Base-by-base conservation (phyloP, 1,140 invertebrate genomes). In the Drusus annulatus region DNA sequence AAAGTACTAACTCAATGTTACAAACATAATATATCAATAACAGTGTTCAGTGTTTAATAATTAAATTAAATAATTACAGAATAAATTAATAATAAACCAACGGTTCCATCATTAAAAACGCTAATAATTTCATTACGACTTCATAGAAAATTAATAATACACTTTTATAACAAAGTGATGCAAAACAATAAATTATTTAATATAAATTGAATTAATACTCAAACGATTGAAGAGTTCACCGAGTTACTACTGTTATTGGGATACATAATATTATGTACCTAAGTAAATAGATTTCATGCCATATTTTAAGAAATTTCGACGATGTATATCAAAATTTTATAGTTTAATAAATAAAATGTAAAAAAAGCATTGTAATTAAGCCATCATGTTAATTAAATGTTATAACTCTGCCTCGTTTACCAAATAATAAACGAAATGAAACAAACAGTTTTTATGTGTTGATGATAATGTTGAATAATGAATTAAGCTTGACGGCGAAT, bases 311-410 rank as follows among this genome's bases (percentile, higher is more conserved):
- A 62, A 17, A 65, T 81, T 71, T 78, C 21, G 80, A 75, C 54
- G 65, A 62, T 81, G 65, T 81, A 78, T 78, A 78, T 81, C 80
- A 81, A 81, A 81, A 81, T 81, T 81, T 78, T 81, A 81, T 81
- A 81, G 75, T 71, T 50, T 65, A 77, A 31, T 77, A 77, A 51
- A 45, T 45, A 45, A 65, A 65, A 68, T 62, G 76, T 31, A 23
- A 17, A 45, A 13, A 63, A 45, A 16, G 0, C 15, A 65, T 50
- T 51, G 13, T 21, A 60, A 45, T 60, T 58, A 76, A 60, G 36
- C 36, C 36, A 36, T 8, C 28, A 76, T 60, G 31, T 74, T 36
- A 45, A 21, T 60, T 15, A 28, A 58, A 60, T 62, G 54, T 51
- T 77, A 58, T 50, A 45, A 23, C 13, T 77, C 31, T 65, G 62